A percentile compares a stretch with the other conserved stretches of the same genome.
phyloP scores from a whole-genome alignment of 2,888 invertebrate species.

The Sphecodes monilicornis region DNA sequence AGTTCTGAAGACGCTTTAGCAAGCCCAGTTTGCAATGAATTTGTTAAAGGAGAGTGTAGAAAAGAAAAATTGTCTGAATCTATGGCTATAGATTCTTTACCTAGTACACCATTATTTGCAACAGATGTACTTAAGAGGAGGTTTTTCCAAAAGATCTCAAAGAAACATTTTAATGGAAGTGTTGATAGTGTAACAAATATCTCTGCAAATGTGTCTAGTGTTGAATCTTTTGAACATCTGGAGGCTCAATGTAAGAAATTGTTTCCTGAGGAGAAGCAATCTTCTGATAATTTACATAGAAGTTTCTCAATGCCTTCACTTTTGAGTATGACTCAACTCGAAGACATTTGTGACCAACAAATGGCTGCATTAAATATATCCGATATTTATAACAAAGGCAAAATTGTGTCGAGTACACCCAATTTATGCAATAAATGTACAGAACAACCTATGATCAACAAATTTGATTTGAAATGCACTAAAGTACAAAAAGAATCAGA shows the following conservation, averaged over 20 bases:
- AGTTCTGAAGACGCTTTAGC: not conserved
- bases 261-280: conserved; percentile 39
- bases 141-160: conserved; percentile 67
- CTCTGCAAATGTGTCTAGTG: conserved; percentile 17
- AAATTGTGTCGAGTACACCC: not conserved
- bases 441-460: not conserved
- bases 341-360: conserved; percentile 73
- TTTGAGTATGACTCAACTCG: conserved; percentile 64
- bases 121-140: conserved; percentile 34
- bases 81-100: not conserved
- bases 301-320: conserved; percentile 43
- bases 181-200: conserved; percentile 25
- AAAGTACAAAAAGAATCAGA: conserved; percentile 4
- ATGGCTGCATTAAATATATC: conserved; percentile 70
- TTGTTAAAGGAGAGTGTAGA: not conserved
- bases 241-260: conserved; percentile 60
- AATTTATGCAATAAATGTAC: not conserved
- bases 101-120: conserved; percentile 12
- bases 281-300: conserved; percentile 22
- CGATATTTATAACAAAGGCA: not conserved
- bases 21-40: not conserved
- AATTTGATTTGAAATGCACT: not conserved
- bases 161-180: conserved; percentile 41
- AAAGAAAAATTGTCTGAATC: conserved; percentile 24
- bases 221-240: conserved; percentile 59